A percentile compares a stretch with the other conserved stretches of the same genome.
phyloP scores from a whole-genome alignment of 2,113 vertebrate species.

The Lanius ludovicianus region DNA sequence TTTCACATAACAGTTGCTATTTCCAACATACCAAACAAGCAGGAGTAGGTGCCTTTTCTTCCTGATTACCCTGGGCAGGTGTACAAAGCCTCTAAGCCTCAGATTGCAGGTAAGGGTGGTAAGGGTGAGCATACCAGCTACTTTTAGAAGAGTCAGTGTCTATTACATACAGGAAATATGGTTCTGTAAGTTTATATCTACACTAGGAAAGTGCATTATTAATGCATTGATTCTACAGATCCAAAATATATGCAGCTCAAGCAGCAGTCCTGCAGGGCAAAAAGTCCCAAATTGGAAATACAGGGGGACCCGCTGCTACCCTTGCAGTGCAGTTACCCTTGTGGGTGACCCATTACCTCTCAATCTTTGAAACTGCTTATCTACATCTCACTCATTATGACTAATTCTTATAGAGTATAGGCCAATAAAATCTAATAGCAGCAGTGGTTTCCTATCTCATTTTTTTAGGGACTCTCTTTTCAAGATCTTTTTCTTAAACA shows the following conservation, averaged over 20 bases:
- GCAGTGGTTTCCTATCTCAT: constrained; percentile 36
- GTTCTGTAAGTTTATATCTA: neutral
- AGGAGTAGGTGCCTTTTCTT: neutral
- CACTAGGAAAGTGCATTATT: neutral
- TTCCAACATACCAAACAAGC: neutral
- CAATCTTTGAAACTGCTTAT: neutral
- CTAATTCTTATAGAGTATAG: neutral
- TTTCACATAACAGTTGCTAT: neutral
- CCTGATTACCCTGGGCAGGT: neutral
- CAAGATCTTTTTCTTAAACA: constrained; percentile 66
- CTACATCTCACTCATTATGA: neutral
- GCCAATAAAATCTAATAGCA: neutral
- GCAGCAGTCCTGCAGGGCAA: neutral
- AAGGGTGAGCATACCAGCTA: neutral
- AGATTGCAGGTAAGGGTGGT: neutral
- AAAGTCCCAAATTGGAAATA: neutral
- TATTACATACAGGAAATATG: neutral
- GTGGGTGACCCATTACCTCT: neutral
- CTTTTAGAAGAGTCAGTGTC: neutral
- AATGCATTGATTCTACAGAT: neutral
- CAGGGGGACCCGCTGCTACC: neutral
- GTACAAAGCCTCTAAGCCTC: neutral
- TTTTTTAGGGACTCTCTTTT: constrained; percentile 47
- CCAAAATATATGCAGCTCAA: neutral
- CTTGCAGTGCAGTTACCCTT: neutral